phyloP scores from a whole-genome alignment of 2,797 vertebrate species.

The Ibycter americanus region DNA sequence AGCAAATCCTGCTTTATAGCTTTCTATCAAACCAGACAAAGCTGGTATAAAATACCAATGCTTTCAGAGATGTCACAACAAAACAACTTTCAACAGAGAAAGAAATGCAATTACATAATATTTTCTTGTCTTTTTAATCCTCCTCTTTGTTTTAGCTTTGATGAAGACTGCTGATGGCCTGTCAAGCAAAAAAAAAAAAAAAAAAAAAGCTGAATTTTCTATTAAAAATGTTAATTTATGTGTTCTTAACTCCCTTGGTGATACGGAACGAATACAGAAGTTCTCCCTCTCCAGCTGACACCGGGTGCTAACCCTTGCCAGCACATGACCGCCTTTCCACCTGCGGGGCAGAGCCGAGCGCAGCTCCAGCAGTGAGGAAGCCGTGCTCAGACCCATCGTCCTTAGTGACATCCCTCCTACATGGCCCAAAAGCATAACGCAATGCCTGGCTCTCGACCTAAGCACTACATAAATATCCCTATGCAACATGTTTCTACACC shows the following conservation, averaged over 20 bases:
- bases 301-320: neutral
- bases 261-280: neutral
- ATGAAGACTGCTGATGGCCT: neutral
- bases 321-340: neutral
- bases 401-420: neutral
- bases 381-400: neutral
- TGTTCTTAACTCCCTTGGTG: neutral
- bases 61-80: slow-evolving; percentile 18
- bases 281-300: neutral
- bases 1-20: neutral
- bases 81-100: neutral
- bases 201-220: neutral
- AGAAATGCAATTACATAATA: neutral
- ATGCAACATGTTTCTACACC: neutral
- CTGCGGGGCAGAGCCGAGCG: neutral
- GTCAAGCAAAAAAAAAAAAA: neutral
- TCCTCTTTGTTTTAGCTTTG: neutral
- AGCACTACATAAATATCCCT: neutral
- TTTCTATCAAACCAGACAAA: neutral
- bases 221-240: neutral
- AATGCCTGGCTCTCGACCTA: fast-evolving
- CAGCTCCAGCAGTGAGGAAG: neutral
- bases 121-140: neutral
- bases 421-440: neutral
- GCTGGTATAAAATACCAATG: neutral